Conservation (phyloP, 2,113 vertebrate species). For the Crocuta crocuta region DNA sequence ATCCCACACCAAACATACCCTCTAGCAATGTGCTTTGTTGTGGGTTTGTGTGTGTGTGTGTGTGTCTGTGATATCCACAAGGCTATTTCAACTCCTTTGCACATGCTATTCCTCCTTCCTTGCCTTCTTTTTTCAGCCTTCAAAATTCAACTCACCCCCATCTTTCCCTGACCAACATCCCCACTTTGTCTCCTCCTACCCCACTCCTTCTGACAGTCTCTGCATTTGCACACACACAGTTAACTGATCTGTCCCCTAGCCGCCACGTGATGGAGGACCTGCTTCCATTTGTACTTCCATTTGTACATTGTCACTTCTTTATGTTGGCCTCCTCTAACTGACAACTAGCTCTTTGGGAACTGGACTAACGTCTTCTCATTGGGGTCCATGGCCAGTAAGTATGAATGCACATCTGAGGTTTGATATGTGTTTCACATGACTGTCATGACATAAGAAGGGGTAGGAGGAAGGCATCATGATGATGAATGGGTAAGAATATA, state of each 20-base stretch:
- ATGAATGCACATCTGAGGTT: background rate
- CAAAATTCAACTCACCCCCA: background rate
- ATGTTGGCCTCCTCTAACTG: background rate
- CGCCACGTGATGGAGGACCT: accelerated
- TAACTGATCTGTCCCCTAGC: background rate
- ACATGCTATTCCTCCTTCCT: background rate
- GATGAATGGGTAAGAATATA: background rate
- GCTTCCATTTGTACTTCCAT: background rate
- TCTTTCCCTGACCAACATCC: background rate
- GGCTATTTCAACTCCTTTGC: background rate
- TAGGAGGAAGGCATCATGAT: background rate
- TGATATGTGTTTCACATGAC: background rate
- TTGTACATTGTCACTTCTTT: background rate
- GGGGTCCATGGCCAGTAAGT: background rate
- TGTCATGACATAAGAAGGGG: background rate
- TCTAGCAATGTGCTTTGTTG: background rate
- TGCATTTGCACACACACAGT: background rate
- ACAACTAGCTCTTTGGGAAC: background rate
- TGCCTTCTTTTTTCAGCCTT: background rate
- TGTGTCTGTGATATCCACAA: background rate
- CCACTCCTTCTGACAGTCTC: background rate
- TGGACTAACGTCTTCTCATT: background rate
- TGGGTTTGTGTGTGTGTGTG: too few relatives aligned
- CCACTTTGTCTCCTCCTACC: too few relatives aligned
- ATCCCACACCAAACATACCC: background rate